These are phyloP conservation scores for Trichogramma dendrolimi DNA, from an alignment of 2,888 invertebrate genomes.

Conservation along the genomic window DNA sequence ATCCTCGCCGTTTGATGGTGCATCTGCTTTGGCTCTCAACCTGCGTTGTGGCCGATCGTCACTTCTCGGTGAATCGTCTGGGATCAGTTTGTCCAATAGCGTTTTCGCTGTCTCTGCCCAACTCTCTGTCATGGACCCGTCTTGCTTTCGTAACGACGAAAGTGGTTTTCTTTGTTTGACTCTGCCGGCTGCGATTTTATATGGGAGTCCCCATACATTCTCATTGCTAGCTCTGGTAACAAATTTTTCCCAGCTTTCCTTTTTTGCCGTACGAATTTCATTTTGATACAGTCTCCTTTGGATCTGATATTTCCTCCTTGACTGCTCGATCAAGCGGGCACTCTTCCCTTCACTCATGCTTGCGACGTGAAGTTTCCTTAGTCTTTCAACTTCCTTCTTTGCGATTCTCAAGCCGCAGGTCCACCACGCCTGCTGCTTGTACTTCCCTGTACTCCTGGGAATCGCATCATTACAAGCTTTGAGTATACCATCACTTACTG, in stretches of 20 bases:
- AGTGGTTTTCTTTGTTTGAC: not conserved
- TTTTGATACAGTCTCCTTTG: not conserved
- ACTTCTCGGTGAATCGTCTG: too few species aligned
- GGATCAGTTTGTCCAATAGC: too few species aligned
- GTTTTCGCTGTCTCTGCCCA: too few species aligned
- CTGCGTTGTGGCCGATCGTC: too few species aligned
- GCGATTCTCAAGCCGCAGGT: fast-evolving
- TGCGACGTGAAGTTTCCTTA: not conserved
- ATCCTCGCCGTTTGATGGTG: too few species aligned
- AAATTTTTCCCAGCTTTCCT: not conserved
- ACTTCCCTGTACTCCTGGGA: too few species aligned
- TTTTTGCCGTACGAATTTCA: not conserved
- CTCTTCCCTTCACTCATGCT: too few species aligned
- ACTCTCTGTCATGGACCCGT: too few species aligned
- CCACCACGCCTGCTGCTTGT: constrained; percentile 6
- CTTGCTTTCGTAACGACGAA: not conserved
- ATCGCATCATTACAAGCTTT: too few species aligned
- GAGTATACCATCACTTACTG: too few species aligned
- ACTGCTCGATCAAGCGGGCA: too few species aligned
- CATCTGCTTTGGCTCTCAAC: not conserved
- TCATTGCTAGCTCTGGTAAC: not conserved
- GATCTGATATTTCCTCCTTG: not conserved
- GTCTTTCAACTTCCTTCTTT: not conserved
- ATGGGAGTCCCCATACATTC: not conserved
- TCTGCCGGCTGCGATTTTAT: not conserved